Base-by-base conservation (phyloP, 2,113 vertebrate species). In the Mobula hypostoma region DNA sequence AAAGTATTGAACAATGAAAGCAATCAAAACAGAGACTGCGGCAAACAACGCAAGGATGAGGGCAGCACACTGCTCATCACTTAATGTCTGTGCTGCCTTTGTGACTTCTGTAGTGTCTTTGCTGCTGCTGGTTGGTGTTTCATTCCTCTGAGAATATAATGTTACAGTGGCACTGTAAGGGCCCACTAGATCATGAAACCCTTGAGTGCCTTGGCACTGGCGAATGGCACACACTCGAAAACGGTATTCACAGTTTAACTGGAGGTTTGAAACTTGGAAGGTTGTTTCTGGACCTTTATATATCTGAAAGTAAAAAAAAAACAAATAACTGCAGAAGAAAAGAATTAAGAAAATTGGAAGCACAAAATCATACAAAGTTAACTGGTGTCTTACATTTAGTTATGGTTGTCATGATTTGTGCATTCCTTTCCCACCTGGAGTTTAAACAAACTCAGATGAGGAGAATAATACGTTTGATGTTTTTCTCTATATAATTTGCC, bases 1-100 rank as follows among this genome's bases (percentile, higher is more conserved):
- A 90, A 99, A 99, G 97, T 99, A 99, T 97, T 99, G 98, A 96
- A 99, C 99, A 96, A 99, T 97, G 95, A 99, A 98, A 95, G 98
- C 98, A 95, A 99, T 98, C 96, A 99, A 97, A 96, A 99, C 98
- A 97, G 98, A 98, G 95, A 98, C 98, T 95, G 98, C 96, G 94
- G 98, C 98, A 27, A 99, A 98, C 27, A 98, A 96, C 96, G 97
- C 98, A 95, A 99, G 98, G 96, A 99, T 98, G 96, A 99, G 97
- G 72, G 98, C 98, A 3, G 98, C 98, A 63, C 98, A 99, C 97
- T 98, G 98, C 96, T 99, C 98, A 8, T 99, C 98, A 0, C 97
- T 99, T 56, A 99, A 97, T 40, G 97, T 97, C 95, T 97, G 97
- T 94, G 96, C 95, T 94, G 97, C 95, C 95, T 98, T 96, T 94